A percentile compares a stretch with the other conserved stretches of the same genome.
phyloP scores from a whole-genome alignment of 2,113 vertebrate species.

The Heterotilapia buettikoferi region DNA sequence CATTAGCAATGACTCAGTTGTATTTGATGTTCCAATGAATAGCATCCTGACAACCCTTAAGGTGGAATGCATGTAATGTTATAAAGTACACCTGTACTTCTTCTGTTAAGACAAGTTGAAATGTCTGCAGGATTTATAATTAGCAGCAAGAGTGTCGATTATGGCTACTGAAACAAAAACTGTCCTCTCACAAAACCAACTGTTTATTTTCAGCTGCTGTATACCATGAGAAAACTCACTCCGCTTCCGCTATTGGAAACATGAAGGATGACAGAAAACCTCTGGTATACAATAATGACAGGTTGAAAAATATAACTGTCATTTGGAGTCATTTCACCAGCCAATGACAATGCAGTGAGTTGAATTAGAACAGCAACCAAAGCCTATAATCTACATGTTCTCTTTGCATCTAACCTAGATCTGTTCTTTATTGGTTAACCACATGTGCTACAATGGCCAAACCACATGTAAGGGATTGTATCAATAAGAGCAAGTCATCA shows the following conservation, averaged over 20 bases:
- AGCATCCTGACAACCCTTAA: neutral
- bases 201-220: neutral
- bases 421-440: conserved; percentile 60
- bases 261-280: conserved; percentile 7
- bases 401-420: conserved; percentile 35
- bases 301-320: conserved; percentile 36
- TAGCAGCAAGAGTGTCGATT: neutral
- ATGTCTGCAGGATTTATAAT: neutral
- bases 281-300: conserved; percentile 57
- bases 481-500: conserved; percentile 61
- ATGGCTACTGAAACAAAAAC: neutral
- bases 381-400: conserved; percentile 48
- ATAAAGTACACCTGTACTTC: neutral
- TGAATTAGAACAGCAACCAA: conserved; percentile 46
- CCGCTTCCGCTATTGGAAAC: conserved; percentile 15
- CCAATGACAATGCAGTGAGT: conserved; percentile 53
- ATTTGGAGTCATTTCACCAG: conserved; percentile 16
- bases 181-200: neutral
- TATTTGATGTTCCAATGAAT: neutral
- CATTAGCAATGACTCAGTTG: neutral
- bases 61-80: neutral
- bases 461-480: conserved; percentile 67
- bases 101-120: neutral
- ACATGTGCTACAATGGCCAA: conserved; percentile 64
- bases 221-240: neutral